A percentile compares a stretch with the other conserved stretches of the same genome.
Conservation (phyloP, 2,113 vertebrate genomes). For the Heterotis niloticus region DNA sequence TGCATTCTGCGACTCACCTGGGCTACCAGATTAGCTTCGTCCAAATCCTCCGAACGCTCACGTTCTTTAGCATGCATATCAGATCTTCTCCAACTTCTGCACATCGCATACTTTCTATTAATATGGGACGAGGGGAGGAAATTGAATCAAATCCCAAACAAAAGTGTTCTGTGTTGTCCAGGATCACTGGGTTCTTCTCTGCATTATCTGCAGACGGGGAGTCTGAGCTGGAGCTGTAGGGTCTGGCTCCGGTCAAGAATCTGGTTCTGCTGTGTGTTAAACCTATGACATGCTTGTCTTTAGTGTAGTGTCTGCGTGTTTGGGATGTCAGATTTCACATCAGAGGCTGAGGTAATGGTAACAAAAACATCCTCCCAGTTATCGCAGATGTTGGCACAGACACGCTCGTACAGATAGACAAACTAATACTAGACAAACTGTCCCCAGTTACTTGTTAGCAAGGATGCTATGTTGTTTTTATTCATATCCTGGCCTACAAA, state of each 20-base stretch:
- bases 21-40: neutral
- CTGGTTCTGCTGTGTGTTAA: neutral
- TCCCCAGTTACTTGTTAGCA: too few relatives aligned
- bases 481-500: too few relatives aligned
- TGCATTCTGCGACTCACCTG: slow-evolving; percentile 7
- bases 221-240: neutral
- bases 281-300: neutral
- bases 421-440: too few relatives aligned
- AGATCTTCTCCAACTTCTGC: neutral
- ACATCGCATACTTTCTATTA: neutral
- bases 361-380: neutral
- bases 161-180: neutral
- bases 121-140: neutral
- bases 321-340: neutral
- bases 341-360: slow-evolving; percentile 11
- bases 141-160: slow-evolving; percentile 10
- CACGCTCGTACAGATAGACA: neutral
- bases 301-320: neutral
- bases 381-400: neutral
- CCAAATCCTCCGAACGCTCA: neutral
- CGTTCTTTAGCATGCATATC: neutral
- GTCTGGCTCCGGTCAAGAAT: neutral
- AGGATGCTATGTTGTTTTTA: too few relatives aligned
- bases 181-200: neutral
- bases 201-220: neutral